These are phyloP conservation scores for Paelopatides confundens DNA, from an alignment of 53 echinoderm and acorn worm species.

Conservation along the genomic window DNA sequence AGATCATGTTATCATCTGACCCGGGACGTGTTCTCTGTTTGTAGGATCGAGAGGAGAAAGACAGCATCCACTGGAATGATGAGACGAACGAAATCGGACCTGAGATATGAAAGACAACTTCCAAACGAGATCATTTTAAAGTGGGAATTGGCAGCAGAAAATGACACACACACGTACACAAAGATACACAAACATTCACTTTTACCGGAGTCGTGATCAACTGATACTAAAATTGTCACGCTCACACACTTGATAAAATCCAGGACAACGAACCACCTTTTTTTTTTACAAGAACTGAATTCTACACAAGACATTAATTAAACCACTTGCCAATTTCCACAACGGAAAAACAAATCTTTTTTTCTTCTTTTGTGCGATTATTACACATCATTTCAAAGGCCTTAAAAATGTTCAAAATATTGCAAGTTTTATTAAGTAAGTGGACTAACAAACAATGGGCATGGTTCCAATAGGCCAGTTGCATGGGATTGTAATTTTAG, in stretches of 20 bases:
- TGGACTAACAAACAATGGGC: neutral
- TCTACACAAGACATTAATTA: conserved; percentile 6
- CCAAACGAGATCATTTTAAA: conserved; percentile 5
- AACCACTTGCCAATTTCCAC: neutral
- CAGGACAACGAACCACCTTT: neutral
- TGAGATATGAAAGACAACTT: conserved; percentile 41
- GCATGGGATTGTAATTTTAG: too few species aligned
- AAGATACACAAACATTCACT: conserved; percentile 23
- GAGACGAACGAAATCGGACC: conserved; percentile 26
- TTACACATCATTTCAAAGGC: conserved; percentile 41
- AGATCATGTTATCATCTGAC: too few species aligned
- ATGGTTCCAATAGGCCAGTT: neutral
- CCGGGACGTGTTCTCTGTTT: too few species aligned
- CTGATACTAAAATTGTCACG: conserved; percentile 2
- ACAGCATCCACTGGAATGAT: conserved; percentile 19
- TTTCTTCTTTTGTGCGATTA: conserved; percentile 26
- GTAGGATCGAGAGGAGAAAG: neutral
- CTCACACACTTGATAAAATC: neutral
- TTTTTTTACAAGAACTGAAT: conserved; percentile 11
- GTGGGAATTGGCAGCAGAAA: conserved; percentile 7
- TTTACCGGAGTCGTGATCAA: conserved; percentile 19
- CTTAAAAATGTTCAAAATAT: conserved; percentile 45
- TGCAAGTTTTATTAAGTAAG: conserved; percentile 36
- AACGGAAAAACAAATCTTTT: conserved; percentile 12
- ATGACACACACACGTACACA: neutral